Evolutionary conservation across 2,888 invertebrate species (phyloP), one percentile per base, ranked within the genome.

Genomic region (Atrina japonica): DNA sequence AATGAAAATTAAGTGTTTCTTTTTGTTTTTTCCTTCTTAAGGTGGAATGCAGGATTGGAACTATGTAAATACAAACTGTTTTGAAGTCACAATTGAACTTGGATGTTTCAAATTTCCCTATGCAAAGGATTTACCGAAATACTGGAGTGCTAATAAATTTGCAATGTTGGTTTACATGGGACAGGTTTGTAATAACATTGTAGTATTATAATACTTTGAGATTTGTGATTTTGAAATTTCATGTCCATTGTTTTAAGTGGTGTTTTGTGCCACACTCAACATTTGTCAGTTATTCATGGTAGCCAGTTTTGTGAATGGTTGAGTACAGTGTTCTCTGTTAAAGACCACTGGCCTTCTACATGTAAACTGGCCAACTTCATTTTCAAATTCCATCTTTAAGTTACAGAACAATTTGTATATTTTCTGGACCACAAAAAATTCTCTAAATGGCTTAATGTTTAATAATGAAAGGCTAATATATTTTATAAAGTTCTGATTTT

Each of bases 41-140:
- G 98, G 99, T 0, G 99, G 99, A 7, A 99, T 99, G 99, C 99
- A 99, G 91, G 99, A 99, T 91, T 99, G 97, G 95, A 99, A 97
- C 91, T 99, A 99, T 89, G 88, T 97, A 0, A 93, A 95, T 84
- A 95, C 97, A 1, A 97, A 96, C 83, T 96, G 96, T 86, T 95
- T 98, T 93, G 99, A 99, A 91, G 91, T 99, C 2, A 99, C 99
- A 0, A 90, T 99, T 7, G 99, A 99, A 91, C 92, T 99, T 77
- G 97, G 97, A 23, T 99, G 99, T 91, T 93, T 93, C 88, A 99
- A 99, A 92, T 99, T 94, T 89, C 99, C 99, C 0, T 63, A 16
- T 16, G 94, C 94, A 6, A 88, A 91, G 0, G 93, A 96, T 76
- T 89, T 99, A 65, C 93, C 94, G 0, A 90, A 92, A 1, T 96